Evolutionary conservation across 2,888 invertebrate species (phyloP), one percentile per base, ranked within the genome.

Genomic region (Diplolepis rosae): DNA sequence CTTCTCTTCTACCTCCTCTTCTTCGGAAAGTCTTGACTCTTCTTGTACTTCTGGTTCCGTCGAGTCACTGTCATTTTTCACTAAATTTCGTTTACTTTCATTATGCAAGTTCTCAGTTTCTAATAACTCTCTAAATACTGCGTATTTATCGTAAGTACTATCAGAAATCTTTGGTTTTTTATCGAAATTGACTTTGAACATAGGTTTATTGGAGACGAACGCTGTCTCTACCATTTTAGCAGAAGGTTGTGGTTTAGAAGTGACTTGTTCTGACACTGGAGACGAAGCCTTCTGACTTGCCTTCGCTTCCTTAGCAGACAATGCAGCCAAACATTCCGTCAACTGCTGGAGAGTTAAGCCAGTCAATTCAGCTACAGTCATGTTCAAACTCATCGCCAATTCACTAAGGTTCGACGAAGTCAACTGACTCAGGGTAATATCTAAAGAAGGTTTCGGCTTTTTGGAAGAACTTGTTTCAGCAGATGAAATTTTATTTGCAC

Each of bases 331-430:
- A 86, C 95, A 95, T 68, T 93, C 93, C 0, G 96, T 96, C 48
- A 97, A 90, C 88, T 96, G 96, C 24, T 95, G 95, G 72, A 97
- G 90, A 0, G 96, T 96, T 94, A 96, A 94, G 70, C 94, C 95
- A 66, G 95, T 95, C 56, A 97, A 89, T 71, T 95, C 94, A 65
- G 92, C 91, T 0, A 94, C 92, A 0, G 95, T 95, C 82, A 96
- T 95, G 79, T 94, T 93, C 71, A 92, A 90, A 90, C 94, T 94
- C 18, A 90, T 85, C 0, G 96, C 95, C 70, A 96, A 89, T 75
- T 96, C 96, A 79, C 94, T 94, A 84, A 96, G 92, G 79, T 94
- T 94, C 84, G 95, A 92, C 1, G 95, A 94, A 32, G 96, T 93
- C 71, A 96, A 91, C 86, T 96, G 95, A 82, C 93, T 94, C 72